Evolutionary conservation across 2,888 invertebrate genomes (phyloP).

Genomic region (Drosophila paracracens): DNA sequence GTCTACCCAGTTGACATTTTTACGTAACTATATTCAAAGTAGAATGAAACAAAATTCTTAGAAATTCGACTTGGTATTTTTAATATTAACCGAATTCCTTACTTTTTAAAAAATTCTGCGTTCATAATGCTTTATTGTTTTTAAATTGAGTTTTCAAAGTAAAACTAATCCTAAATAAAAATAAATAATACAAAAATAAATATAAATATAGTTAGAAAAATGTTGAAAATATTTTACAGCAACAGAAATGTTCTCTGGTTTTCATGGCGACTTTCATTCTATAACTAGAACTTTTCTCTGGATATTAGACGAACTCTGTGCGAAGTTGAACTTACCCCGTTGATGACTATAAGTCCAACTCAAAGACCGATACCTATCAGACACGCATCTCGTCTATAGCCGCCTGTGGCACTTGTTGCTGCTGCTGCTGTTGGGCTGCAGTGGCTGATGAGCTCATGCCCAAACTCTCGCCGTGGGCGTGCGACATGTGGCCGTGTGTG

Average conservation of each 20-base stretch:
- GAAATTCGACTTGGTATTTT: too few species aligned
- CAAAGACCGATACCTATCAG: conserved; percentile 88
- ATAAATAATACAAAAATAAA: neutral
- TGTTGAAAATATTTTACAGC: neutral
- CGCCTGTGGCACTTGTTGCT: conserved; percentile 90
- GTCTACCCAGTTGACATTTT: neutral
- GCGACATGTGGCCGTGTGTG: conserved; percentile 61
- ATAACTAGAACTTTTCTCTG: neutral
- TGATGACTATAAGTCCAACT: conserved; percentile 85
- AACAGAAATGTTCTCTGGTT: neutral
- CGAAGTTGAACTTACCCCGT: conserved; percentile 80
- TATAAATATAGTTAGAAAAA: neutral
- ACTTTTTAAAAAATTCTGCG: neutral
- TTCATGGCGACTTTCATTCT: neutral
- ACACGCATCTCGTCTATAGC: conserved; percentile 96
- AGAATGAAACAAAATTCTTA: neutral
- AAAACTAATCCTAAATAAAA: neutral
- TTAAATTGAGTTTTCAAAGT: neutral
- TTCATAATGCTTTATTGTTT: neutral
- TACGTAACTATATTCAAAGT: neutral
- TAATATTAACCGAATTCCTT: too few species aligned
- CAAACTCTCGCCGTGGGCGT: conserved; percentile 64
- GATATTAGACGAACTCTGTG: neutral
- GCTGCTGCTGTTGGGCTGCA: conserved; percentile 85
- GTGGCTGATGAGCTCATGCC: conserved; percentile 55